These are phyloP conservation scores for Amblyraja radiata DNA, from an alignment of 2,797 vertebrate genomes.

Conservation along the genomic window DNA sequence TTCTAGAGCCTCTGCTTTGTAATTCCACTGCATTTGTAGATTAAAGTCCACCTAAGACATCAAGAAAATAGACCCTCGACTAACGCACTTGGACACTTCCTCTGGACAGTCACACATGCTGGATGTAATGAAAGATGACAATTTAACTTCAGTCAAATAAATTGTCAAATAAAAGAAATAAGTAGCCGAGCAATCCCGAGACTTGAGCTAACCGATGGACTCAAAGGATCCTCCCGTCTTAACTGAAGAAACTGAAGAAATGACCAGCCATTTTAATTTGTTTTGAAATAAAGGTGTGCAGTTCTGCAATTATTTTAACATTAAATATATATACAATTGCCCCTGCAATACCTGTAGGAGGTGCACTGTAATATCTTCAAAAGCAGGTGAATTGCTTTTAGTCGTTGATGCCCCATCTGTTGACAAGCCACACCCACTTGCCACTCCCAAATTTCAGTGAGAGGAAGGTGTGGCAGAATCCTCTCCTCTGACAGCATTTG, in stretches of 20 bases:
- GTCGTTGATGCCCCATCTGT: constrained; percentile 81
- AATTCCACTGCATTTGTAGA: no score
- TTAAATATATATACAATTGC: not conserved
- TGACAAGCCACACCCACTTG: constrained; percentile 90
- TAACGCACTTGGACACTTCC: not conserved
- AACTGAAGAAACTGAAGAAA: not conserved
- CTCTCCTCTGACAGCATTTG: constrained; percentile 86
- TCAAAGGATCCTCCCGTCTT: no score
- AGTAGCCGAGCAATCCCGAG: not conserved
- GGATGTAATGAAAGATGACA: not conserved
- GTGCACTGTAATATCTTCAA: constrained; percentile 77
- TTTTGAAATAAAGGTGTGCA: not conserved
- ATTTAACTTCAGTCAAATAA: not conserved
- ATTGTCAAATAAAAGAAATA: no score
- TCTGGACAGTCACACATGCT: not conserved
- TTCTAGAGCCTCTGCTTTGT: no score
- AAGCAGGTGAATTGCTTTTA: constrained; percentile 88
- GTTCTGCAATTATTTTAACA: not conserved
- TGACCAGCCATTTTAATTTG: not conserved
- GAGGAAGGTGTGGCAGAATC: constrained; percentile 70
- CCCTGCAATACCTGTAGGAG: constrained; percentile 61
- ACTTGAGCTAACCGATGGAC: not conserved
- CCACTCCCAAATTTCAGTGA: constrained; percentile 91
- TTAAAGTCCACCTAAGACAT: not conserved
- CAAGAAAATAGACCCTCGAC: not conserved